Base-by-base conservation (phyloP, 2,113 vertebrate genomes). In the Callithrix jacchus region DNA sequence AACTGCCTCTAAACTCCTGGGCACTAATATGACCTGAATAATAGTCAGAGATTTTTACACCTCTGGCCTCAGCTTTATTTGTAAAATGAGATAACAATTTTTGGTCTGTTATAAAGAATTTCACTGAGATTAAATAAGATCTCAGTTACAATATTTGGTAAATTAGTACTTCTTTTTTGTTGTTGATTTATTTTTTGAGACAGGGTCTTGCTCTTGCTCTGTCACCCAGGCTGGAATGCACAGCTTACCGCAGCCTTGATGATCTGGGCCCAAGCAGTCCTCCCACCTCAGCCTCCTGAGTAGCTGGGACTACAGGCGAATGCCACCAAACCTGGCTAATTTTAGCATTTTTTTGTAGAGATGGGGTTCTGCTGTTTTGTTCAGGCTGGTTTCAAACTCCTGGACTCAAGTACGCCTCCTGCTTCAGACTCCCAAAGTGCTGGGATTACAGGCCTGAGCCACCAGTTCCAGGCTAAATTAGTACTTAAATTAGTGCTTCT, bases 61-160 rank as follows among this genome's bases (percentile, higher is more conserved):
- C 83, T 91, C 54, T 94, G 64, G 35, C 64, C 82, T 49, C 0
- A 5, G 13, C 25, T 61, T 92, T 92, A 27, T 66, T 87, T 90
- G 6, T 93, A 86, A 95, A 94, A 64, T 64, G 14, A 23, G 9
- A 68, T 87, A 25, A 92, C 32, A 16, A n/a, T 86, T 25, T 32
- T 68, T 37, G 25, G 3, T 84, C 58, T 77, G 54, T 87, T 86
- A 70, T 25, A 58, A 27, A 45, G 8, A 88, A 66, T 77, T 91
- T 81, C n/a, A 49, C 14, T 90, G 30, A 81, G 64, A 37, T 91
- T 97, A 85, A 97, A 37, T 91, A 54, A 86, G 9, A 54, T 80
- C 80, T 83, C 56, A 80, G 49, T 92, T 80, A 85, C 40, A 80
- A 14, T 30, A 61, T 61, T 92, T 95, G 64, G 14, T 61, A 95